Conservation (phyloP, 1,140 invertebrate species). For the Atopsyche davidsoni region DNA sequence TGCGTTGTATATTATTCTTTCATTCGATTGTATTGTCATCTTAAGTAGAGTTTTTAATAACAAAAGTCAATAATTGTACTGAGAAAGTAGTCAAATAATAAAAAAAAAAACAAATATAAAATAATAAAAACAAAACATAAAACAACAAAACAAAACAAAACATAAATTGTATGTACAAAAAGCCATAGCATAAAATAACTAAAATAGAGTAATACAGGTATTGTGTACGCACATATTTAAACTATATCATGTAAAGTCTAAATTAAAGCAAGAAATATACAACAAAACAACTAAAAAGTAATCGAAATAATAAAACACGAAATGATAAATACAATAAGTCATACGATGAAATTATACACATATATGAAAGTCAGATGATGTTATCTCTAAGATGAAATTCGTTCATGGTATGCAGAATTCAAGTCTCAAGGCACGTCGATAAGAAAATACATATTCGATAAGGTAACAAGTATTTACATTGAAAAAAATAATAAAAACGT, state of each 20-base stretch:
- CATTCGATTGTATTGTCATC: slow-evolving; percentile 26
- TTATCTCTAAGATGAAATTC: too few relatives aligned
- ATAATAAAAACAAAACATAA: slow-evolving; percentile 25
- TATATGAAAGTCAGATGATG: background rate
- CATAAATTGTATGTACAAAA: slow-evolving; percentile 29
- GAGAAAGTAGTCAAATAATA: slow-evolving; percentile 21
- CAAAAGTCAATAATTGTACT: slow-evolving; percentile 19
- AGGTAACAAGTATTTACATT: slow-evolving; percentile 23
- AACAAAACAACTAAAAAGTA: slow-evolving; percentile 17
- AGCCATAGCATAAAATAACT: slow-evolving; percentile 14
- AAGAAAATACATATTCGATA: slow-evolving; percentile 5
- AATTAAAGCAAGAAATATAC: slow-evolving; percentile 3
- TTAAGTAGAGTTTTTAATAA: slow-evolving; percentile 21
- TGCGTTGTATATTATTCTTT: slow-evolving; percentile 29
- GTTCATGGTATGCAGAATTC: slow-evolving; percentile 1
- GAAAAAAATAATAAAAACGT: too few relatives aligned
- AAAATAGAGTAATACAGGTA: too few relatives aligned
- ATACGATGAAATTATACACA: background rate
- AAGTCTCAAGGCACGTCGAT: slow-evolving; percentile 1
- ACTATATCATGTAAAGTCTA: too few relatives aligned
- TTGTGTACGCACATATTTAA: too few relatives aligned
- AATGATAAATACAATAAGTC: background rate
- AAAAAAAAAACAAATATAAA: slow-evolving; percentile 22
- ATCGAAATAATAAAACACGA: background rate
- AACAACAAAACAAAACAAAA: slow-evolving; percentile 25